phyloP scores from a whole-genome alignment of 2,797 vertebrate genomes.

The Periophthalmus magnuspinnatus region DNA sequence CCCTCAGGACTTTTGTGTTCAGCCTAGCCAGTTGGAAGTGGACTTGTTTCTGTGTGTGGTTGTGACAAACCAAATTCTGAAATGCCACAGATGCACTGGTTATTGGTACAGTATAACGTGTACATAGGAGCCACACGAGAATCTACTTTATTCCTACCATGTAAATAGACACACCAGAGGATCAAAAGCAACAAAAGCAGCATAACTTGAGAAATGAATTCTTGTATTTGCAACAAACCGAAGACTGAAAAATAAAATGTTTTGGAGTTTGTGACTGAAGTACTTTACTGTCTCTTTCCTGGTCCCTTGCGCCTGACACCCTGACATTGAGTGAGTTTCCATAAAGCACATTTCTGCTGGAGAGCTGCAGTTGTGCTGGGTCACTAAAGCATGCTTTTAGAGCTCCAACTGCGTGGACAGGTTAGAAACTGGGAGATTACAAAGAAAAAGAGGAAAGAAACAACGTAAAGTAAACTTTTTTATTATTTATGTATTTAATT shows the following conservation, averaged over 20 bases:
- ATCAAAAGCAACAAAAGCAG: conserved; percentile 82
- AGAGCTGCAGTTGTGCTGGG: not conserved
- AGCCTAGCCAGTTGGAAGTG: conserved; percentile 68
- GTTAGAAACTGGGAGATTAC: not conserved
- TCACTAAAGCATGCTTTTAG: conserved; percentile 5
- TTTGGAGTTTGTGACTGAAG: conserved; percentile 81
- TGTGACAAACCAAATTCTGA: conserved; percentile 65
- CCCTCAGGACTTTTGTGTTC: conserved; percentile 59
- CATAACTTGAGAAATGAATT: conserved; percentile 76
- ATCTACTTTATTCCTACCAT: conserved; percentile 79
- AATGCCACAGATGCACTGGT: conserved; percentile 54
- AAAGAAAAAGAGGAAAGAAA: too few species aligned
- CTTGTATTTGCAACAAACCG: conserved; percentile 78
- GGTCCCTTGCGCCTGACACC: conserved; percentile 31
- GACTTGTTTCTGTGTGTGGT: conserved; percentile 65
- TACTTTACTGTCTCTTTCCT: conserved; percentile 49
- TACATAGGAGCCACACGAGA: conserved; percentile 79
- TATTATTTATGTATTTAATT: not conserved
- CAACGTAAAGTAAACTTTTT: not conserved
- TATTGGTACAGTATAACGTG: conserved; percentile 69
- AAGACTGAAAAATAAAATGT: conserved; percentile 78
- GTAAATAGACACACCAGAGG: conserved; percentile 81
- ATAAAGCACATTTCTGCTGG: conserved; percentile 1
- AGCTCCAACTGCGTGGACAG: conserved; percentile 1
- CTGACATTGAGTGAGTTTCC: conserved; percentile 44